These are phyloP conservation scores for Hozukius guyotensis DNA, from an alignment of 2,797 vertebrate species.

Conservation along the genomic window DNA sequence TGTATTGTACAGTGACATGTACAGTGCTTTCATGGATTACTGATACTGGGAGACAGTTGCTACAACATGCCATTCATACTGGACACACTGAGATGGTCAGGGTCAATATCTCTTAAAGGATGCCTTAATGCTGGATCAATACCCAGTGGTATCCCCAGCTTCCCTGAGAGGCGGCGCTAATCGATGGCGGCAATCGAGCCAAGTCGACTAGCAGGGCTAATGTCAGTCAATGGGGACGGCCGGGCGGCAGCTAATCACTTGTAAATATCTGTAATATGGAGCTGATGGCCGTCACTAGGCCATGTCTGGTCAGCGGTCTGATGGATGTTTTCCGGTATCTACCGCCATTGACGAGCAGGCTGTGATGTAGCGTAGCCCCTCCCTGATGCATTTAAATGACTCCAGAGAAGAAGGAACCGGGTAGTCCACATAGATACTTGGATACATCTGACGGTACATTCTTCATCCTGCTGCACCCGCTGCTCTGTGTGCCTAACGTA, in stretches of 20 bases:
- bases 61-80: conserved; percentile 16
- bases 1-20: background rate
- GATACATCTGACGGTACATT: conserved; percentile 38
- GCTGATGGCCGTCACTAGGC: conserved; percentile 30
- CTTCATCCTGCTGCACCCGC: conserved; percentile 29
- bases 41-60: conserved; percentile 8
- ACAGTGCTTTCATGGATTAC: background rate
- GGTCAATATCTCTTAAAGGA: conserved; percentile 60
- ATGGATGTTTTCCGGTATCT: conserved; percentile 20
- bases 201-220: conserved; percentile 18
- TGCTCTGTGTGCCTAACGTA: conserved; percentile 14
- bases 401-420: background rate
- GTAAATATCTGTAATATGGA: conserved; percentile 31
- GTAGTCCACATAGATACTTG: conserved; percentile 7
- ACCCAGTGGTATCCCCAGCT: conserved; percentile 32
- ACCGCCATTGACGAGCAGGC: background rate
- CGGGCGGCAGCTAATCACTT: conserved; percentile 25
- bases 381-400: conserved; percentile 4
- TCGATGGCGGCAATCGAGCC: conserved; percentile 37
- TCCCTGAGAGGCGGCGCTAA: conserved; percentile 20
- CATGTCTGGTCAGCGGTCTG: conserved; percentile 7
- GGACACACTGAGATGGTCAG: conserved; percentile 31
- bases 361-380: background rate
- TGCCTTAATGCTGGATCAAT: conserved; percentile 63
- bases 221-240: conserved; percentile 28